Evolutionary conservation across 2,797 vertebrate genomes (phyloP).

Genomic region (Mionectes olivaceus): DNA sequence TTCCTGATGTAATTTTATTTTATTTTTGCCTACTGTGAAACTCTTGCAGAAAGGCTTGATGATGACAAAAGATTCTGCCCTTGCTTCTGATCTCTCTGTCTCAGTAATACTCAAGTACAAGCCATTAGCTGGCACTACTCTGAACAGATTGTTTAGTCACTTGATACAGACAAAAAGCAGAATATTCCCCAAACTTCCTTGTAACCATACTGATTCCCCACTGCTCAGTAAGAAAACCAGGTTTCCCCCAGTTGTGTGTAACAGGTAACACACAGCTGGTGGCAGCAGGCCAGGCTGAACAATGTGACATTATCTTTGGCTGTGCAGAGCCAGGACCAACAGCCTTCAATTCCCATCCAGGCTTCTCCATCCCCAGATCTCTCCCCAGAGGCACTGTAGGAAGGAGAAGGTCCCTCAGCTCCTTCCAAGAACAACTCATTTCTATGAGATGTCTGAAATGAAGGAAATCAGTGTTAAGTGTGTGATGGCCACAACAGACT

Average conservation of each 20-base stretch:
- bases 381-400: neutral
- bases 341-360: neutral
- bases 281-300: neutral
- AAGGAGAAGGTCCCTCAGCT: neutral
- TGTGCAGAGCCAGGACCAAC: neutral
- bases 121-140: neutral
- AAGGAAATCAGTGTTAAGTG: neutral
- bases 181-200: neutral
- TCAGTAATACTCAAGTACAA: neutral
- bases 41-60: neutral
- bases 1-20: slow-evolving; percentile 53
- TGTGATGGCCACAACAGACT: neutral
- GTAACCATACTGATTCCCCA: neutral
- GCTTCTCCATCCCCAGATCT: neutral
- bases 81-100: neutral
- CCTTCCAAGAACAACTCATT: neutral
- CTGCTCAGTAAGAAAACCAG: neutral
- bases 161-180: neutral
- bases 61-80: neutral
- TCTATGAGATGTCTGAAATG: neutral
- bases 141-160: neutral
- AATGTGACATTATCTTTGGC: fast-evolving
- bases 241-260: fast-evolving
- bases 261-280: neutral
- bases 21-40: slow-evolving; percentile 35